Conservation (phyloP, 2,797 vertebrate genomes). For the Gallirallus australis region DNA sequence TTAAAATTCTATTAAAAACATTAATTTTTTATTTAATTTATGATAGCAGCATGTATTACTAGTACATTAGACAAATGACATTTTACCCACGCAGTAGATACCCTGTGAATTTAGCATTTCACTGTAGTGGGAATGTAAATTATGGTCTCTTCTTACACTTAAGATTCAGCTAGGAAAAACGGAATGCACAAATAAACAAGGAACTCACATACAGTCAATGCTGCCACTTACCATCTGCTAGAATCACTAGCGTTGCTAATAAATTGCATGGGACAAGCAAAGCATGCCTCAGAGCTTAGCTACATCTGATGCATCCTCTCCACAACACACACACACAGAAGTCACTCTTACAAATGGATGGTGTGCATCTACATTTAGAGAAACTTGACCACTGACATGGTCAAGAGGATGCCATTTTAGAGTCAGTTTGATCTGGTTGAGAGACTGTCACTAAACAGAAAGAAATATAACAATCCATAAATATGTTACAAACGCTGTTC, state of each 20-base stretch:
- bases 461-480: not conserved
- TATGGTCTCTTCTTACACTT: not conserved
- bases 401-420: not conserved
- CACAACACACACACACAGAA: not conserved
- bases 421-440: not conserved
- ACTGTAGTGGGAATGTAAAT: not conserved
- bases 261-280: not conserved
- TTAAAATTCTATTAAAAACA: not conserved
- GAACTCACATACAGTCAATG: not conserved
- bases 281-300: not conserved
- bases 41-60: not conserved
- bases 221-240: not conserved
- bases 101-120: not conserved
- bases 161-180: not conserved
- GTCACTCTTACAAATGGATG: not conserved
- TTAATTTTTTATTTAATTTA: not conserved
- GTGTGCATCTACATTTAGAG: not conserved
- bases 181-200: not conserved
- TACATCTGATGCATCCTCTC: not conserved
- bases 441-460: not conserved
- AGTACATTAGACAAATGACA: not conserved
- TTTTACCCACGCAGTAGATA: not conserved
- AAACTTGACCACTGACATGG: not conserved
- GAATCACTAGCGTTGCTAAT: not conserved
- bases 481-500: fast-evolving